Evolutionary conservation across 2,113 vertebrate genomes (phyloP).

Genomic region (Daphoenositta chrysoptera): DNA sequence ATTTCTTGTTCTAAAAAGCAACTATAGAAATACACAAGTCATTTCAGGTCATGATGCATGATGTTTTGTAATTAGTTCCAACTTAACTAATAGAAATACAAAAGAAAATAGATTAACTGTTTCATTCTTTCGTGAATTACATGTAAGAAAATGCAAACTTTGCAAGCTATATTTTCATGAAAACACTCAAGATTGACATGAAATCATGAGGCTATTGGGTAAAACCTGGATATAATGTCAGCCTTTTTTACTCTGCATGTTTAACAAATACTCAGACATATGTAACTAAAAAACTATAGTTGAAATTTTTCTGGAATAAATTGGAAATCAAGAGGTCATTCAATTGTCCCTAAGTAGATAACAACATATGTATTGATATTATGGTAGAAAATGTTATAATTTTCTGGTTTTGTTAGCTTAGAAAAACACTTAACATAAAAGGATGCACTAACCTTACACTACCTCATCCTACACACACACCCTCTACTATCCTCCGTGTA

Average conservation of each 20-base stretch:
- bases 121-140: not conserved
- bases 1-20: not conserved
- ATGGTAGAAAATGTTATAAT: not conserved
- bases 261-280: not conserved
- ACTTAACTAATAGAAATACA: not conserved
- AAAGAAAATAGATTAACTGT: not conserved
- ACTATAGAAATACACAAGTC: not conserved
- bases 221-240: not conserved
- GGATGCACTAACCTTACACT: not conserved
- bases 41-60: not conserved
- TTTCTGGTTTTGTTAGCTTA: not conserved
- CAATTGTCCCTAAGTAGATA: not conserved
- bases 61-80: not conserved
- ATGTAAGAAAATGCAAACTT: not conserved
- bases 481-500: not conserved
- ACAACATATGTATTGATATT: not conserved
- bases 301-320: not conserved
- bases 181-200: not conserved
- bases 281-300: not conserved
- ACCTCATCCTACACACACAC: not conserved
- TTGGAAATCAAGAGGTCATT: not conserved
- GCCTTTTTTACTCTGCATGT: not conserved
- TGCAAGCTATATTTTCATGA: not conserved
- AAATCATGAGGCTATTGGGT: not conserved
- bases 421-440: not conserved